These are phyloP conservation scores for Gorsachius goisagi DNA, from an alignment of 2,113 vertebrate genomes.

Conservation along the genomic window DNA sequence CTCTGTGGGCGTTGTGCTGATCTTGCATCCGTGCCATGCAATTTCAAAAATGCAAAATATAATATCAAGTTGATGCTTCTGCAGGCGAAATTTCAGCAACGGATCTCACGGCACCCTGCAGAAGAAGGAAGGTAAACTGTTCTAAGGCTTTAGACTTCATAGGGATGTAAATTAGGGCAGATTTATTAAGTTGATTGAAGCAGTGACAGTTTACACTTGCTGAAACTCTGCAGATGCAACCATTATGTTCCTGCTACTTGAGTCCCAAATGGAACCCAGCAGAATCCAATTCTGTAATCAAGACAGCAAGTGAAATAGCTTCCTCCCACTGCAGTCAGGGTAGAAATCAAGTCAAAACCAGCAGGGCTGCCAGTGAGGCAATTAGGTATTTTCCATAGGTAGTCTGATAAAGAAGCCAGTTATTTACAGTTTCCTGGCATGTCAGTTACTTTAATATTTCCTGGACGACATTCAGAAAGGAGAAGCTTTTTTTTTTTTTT, in stretches of 20 bases:
- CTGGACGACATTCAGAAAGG: background rate
- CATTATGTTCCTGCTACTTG: background rate
- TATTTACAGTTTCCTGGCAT: background rate
- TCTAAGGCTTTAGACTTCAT: background rate
- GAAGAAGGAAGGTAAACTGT: background rate
- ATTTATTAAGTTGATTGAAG: background rate
- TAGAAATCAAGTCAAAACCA: background rate
- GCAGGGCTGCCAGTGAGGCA: background rate
- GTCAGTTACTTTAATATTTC: background rate
- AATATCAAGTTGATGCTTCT: background rate
- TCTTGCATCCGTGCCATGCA: background rate
- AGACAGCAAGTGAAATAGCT: background rate
- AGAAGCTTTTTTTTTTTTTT: background rate
- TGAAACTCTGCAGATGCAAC: background rate
- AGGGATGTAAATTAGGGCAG: background rate
- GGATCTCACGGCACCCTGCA: background rate
- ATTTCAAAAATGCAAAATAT: background rate
- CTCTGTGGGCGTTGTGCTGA: background rate
- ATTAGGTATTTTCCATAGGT: background rate
- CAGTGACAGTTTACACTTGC: background rate
- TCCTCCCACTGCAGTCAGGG: background rate
- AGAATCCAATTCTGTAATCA: background rate
- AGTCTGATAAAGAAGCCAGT: background rate
- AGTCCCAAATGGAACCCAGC: background rate
- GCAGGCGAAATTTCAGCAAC: background rate